Percentiles rank a stretch among this genome's conserved stretches.
phyloP scores from a whole-genome alignment of 1,140 invertebrate genomes.

The Papilio aristodemus region DNA sequence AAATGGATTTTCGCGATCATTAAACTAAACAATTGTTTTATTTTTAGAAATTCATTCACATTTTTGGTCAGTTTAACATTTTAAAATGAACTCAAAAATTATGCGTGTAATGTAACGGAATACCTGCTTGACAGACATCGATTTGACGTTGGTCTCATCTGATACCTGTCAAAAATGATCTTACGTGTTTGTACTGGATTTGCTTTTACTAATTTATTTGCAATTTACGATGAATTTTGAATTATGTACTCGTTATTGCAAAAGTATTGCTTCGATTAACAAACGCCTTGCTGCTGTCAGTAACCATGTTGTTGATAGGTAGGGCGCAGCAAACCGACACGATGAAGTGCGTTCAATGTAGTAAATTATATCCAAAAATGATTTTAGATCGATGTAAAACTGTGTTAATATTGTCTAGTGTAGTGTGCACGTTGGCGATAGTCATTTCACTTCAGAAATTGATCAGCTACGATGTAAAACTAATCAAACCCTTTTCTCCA shows the following conservation, averaged over 20 bases:
- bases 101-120: constrained; percentile 29
- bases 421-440: constrained; percentile 67
- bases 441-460: constrained; percentile 69
- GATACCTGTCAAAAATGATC: constrained; percentile 46
- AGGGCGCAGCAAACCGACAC: constrained; percentile 51
- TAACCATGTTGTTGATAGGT: constrained; percentile 69
- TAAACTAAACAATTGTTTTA: no score
- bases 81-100: no score
- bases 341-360: constrained; percentile 58
- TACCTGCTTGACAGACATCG: not conserved
- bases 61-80: no score
- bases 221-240: constrained; percentile 68
- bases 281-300: constrained; percentile 41
- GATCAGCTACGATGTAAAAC: constrained; percentile 63
- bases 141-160: constrained; percentile 38
- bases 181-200: constrained; percentile 75
- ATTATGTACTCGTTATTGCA: constrained; percentile 49
- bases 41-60: no score
- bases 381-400: constrained; percentile 69
- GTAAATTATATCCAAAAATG: constrained; percentile 60
- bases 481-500: constrained; percentile 69
- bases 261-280: constrained; percentile 50
- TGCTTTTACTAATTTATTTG: constrained; percentile 61
- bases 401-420: constrained; percentile 68
- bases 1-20: no score